Conservation (phyloP, 2,113 vertebrate genomes). For the Galeopterus variegatus region DNA sequence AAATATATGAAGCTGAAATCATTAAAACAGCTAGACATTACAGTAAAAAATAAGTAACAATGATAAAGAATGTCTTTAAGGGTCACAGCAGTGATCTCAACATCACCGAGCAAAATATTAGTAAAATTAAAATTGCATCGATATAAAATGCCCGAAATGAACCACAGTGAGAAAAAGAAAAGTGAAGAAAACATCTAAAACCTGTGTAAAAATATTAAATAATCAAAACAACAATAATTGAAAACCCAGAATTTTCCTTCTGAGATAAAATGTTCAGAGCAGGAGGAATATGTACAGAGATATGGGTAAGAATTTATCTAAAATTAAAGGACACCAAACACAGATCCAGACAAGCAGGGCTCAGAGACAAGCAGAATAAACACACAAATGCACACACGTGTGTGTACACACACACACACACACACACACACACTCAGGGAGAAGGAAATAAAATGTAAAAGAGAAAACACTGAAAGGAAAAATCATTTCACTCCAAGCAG, state of each 20-base stretch:
- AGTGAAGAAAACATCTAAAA: not conserved
- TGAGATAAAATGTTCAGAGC: not conserved
- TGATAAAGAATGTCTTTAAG: not conserved
- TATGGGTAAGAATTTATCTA: not conserved
- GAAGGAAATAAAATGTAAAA: not conserved
- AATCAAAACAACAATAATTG: not conserved
- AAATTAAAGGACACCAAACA: not conserved
- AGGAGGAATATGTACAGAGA: not conserved
- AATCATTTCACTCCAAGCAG: not conserved
- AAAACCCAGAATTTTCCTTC: not conserved
- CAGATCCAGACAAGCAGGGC: not conserved
- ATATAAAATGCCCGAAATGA: not conserved
- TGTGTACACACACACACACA: no score
- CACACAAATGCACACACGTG: no score
- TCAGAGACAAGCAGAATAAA: not conserved
- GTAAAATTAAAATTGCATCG: not conserved
- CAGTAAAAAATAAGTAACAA: not conserved
- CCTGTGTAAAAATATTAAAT: not conserved
- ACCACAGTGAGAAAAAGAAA: not conserved
- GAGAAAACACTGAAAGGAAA: not conserved
- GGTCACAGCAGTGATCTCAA: not conserved
- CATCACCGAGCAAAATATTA: not conserved
- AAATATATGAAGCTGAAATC: not conserved
- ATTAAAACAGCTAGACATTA: not conserved
- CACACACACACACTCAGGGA: no score